Percentiles rank a stretch among this genome's conserved stretches.
Conservation (phyloP, 2,113 vertebrate genomes). For the Brevimyrus niger region DNA sequence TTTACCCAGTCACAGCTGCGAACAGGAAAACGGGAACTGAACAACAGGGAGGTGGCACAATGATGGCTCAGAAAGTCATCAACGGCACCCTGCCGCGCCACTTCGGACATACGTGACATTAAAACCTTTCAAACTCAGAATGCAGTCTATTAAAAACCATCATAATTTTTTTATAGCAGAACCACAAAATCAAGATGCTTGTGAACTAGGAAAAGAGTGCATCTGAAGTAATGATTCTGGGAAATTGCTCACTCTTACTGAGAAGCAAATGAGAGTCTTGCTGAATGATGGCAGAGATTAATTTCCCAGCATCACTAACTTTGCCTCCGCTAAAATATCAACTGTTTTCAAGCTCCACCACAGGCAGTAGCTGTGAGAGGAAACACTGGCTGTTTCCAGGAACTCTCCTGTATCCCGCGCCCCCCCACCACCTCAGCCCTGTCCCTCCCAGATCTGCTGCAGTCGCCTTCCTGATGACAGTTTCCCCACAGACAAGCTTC, state of each 20-base stretch:
- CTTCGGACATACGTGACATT: background rate
- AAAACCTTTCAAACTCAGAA: background rate
- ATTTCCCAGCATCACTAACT: background rate
- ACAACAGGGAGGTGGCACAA: background rate
- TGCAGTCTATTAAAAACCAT: background rate
- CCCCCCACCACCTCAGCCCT: background rate
- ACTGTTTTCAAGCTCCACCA: background rate
- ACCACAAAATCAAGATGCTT: background rate
- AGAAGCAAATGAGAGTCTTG: background rate
- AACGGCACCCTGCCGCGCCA: background rate
- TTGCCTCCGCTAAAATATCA: background rate
- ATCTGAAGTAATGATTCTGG: background rate
- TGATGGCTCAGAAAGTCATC: background rate
- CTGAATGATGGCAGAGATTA: background rate
- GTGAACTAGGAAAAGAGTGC: background rate
- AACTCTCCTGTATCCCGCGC: background rate
- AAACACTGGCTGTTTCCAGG: background rate
- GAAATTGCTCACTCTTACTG: background rate
- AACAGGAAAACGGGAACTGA: conserved; percentile 25
- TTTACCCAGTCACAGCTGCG: conserved; percentile 14
- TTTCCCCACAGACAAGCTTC: background rate
- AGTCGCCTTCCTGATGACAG: background rate
- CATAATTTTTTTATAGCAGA: background rate
- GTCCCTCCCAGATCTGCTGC: background rate
- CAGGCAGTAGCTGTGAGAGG: background rate